These are phyloP conservation scores for Therioaphis trifolii DNA, from an alignment of 2,888 invertebrate genomes.

Conservation along the genomic window DNA sequence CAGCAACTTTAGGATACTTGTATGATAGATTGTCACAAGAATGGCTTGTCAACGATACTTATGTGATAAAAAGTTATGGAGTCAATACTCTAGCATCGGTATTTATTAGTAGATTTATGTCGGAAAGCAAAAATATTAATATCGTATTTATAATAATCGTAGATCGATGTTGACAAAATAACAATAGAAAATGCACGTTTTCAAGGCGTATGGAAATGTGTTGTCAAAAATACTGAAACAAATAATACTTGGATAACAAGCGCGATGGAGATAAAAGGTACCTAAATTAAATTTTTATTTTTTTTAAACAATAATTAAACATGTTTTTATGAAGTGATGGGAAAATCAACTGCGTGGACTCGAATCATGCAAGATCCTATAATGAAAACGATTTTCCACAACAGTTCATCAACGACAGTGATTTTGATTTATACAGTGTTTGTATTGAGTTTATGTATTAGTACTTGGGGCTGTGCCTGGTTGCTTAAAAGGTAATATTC, in stretches of 20 bases:
- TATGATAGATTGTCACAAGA: conserved; percentile 21
- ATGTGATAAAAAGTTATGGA: conserved; percentile 39
- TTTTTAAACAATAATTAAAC: neutral
- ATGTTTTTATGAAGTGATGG: conserved; percentile 34
- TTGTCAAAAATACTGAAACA: conserved; percentile 1
- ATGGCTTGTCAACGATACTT: conserved; percentile 35
- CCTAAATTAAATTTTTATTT: neutral
- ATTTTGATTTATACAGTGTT: conserved; percentile 3
- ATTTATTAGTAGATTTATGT: neutral
- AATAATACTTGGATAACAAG: conserved; percentile 42
- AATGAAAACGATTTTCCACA: conserved; percentile 32
- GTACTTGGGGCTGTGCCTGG: conserved; percentile 38
- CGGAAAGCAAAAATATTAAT: too few species aligned
- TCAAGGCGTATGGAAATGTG: conserved; percentile 54
- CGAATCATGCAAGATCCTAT: conserved; percentile 46
- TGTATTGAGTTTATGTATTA: conserved; percentile 5
- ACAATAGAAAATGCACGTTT: conserved; percentile 30
- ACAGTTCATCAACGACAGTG: conserved; percentile 10
- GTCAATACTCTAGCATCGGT: conserved; percentile 27
- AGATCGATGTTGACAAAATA: conserved; percentile 49
- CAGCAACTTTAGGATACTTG: conserved; percentile 16
- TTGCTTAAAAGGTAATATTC: conserved; percentile 33
- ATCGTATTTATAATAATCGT: neutral
- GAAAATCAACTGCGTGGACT: conserved; percentile 44
- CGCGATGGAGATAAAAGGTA: conserved; percentile 26